Conservation (phyloP, 2,888 invertebrate genomes). For the Ligdia adustata region DNA sequence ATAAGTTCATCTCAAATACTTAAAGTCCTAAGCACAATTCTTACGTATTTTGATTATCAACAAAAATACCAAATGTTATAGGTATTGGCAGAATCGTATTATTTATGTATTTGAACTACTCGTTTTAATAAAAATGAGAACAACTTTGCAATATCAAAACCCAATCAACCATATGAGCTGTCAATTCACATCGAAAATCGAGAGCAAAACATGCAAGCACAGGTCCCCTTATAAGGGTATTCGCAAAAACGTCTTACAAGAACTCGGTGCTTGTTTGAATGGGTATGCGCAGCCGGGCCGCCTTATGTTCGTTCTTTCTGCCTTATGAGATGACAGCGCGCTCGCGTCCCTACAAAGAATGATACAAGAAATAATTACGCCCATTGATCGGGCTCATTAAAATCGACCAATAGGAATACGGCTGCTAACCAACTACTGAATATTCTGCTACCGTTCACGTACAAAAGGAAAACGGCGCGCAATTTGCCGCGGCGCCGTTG, state of each 20-base stretch:
- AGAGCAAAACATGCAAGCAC: constrained; percentile 31
- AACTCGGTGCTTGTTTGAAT: constrained; percentile 49
- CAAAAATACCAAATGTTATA: too few relatives aligned
- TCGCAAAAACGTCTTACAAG: constrained; percentile 70
- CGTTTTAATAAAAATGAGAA: neutral
- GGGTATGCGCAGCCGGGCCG: constrained; percentile 28
- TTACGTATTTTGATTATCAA: too few relatives aligned
- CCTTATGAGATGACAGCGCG: constrained; percentile 70
- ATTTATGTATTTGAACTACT: too few relatives aligned
- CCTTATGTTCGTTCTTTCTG: too few relatives aligned
- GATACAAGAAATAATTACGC: constrained; percentile 81
- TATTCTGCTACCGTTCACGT: constrained; percentile 28
- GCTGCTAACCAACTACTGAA: constrained; percentile 35
- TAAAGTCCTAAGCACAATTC: too few relatives aligned
- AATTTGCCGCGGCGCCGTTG: constrained; percentile 76
- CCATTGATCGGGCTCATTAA: constrained; percentile 81
- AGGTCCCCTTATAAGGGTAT: constrained; percentile 61
- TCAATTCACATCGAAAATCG: constrained; percentile 38
- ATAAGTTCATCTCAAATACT: too few relatives aligned
- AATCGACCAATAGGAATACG: constrained; percentile 69
- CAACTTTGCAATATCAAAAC: constrained; percentile 20
- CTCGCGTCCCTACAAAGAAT: constrained; percentile 71
- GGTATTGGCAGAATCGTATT: too few relatives aligned
- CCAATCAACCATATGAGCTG: constrained; percentile 41
- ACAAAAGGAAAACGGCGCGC: constrained; percentile 67